phyloP scores from a whole-genome alignment of 53 echinoderm and acorn worm species.

The Zoroaster sp. region DNA sequence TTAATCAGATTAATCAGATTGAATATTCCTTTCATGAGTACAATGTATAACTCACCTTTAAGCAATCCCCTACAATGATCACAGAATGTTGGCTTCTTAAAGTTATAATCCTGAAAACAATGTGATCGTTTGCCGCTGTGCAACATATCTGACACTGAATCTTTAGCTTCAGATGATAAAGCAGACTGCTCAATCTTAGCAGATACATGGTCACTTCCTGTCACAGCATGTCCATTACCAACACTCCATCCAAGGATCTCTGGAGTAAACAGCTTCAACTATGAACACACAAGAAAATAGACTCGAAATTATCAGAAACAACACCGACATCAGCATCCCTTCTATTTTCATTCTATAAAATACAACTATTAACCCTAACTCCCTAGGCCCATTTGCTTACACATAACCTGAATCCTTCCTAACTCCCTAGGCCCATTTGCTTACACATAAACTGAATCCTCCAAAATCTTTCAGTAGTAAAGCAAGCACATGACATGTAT shows the following conservation, averaged over 20 bases:
- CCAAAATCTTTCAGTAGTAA: too few relatives aligned
- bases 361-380: too few relatives aligned
- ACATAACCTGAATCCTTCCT: too few relatives aligned
- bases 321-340: too few relatives aligned
- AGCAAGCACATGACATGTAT: too few relatives aligned
- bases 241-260: constrained; percentile 67
- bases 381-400: too few relatives aligned
- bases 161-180: constrained; percentile 52
- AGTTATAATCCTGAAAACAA: constrained; percentile 86
- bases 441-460: too few relatives aligned
- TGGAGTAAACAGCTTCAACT: constrained; percentile 76
- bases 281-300: neutral
- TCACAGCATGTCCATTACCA: constrained; percentile 70
- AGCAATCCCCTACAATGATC: constrained; percentile 80
- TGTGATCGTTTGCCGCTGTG: constrained; percentile 68
- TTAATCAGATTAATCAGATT: too few relatives aligned
- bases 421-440: too few relatives aligned
- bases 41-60: constrained; percentile 61
- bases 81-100: constrained; percentile 89
- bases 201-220: neutral
- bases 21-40: too few relatives aligned
- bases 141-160: constrained; percentile 70
- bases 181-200: constrained; percentile 24
- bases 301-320: too few relatives aligned
- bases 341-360: too few relatives aligned